Evolutionary conservation across 1,140 invertebrate species (phyloP).

Genomic region (Oreohelix idahoensis): DNA sequence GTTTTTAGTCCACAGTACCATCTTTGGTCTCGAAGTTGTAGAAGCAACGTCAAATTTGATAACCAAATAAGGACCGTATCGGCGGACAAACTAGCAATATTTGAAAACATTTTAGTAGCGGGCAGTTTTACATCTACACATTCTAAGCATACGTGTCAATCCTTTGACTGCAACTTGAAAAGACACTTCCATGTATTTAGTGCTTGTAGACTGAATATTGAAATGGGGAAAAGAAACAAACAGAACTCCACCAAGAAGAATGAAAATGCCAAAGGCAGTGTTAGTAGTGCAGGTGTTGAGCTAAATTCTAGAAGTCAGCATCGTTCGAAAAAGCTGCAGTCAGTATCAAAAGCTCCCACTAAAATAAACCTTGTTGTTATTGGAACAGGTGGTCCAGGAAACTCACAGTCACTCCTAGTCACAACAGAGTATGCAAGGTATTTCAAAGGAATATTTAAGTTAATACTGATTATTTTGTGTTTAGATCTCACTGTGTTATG

Average conservation of each 20-base stretch:
- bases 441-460: too few relatives aligned
- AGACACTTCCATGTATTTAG: background rate
- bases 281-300: too few relatives aligned
- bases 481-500: too few relatives aligned
- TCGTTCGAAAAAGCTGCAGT: background rate
- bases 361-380: constrained; percentile 35
- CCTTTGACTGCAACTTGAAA: background rate
- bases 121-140: background rate
- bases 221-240: background rate
- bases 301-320: too few relatives aligned
- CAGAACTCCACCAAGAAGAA: background rate
- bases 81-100: too few relatives aligned
- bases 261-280: background rate
- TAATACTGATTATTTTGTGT: too few relatives aligned
- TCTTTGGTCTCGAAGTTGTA: too few relatives aligned
- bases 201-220: background rate
- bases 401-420: constrained; percentile 16
- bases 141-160: too few relatives aligned
- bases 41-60: too few relatives aligned
- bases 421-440: constrained; percentile 32
- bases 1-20: too few relatives aligned
- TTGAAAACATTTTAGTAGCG: background rate
- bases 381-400: constrained; percentile 32
- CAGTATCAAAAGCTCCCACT: constrained; percentile 19
- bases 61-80: too few relatives aligned